Evolutionary conservation across 1,140 invertebrate species (phyloP).

Genomic region (Apis cerana): DNA sequence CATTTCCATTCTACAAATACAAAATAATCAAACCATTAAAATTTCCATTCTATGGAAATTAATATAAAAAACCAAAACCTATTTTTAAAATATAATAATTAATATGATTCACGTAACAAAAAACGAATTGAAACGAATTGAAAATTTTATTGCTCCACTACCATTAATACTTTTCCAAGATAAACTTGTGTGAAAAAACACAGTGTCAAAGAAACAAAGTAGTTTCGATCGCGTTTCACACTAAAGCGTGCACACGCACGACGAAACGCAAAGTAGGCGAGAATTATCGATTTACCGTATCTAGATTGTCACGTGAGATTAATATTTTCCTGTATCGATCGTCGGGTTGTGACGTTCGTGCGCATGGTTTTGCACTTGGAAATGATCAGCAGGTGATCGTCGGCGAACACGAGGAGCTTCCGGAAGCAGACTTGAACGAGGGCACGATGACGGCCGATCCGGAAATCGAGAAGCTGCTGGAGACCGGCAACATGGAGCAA

Average conservation of each 20-base stretch:
- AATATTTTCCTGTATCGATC: conserved; percentile 70
- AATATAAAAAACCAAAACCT: no score
- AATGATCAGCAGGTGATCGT: conserved; percentile 71
- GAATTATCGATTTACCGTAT: conserved; percentile 65
- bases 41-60: no score
- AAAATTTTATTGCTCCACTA: background rate
- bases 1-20: no score
- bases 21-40: no score
- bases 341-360: conserved; percentile 43
- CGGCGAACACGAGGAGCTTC: conserved; percentile 69
- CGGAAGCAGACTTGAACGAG: conserved; percentile 70
- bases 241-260: conserved; percentile 2
- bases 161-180: no score
- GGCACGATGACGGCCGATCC: conserved; percentile 76
- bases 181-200: background rate
- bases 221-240: background rate
- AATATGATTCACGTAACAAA: background rate
- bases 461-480: conserved; percentile 85
- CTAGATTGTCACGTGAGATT: conserved; percentile 66
- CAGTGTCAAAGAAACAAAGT: background rate
- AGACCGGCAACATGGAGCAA: conserved; percentile 92
- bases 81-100: no score
- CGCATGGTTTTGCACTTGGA: conserved; percentile 63
- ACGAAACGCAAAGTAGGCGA: conserved; percentile 4
- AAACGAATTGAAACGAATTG: rapidly evolving